Evolutionary conservation across 1,140 invertebrate genomes (phyloP), one percentile per base, ranked within the genome.

Genomic region (Chrysoperla carnea): DNA sequence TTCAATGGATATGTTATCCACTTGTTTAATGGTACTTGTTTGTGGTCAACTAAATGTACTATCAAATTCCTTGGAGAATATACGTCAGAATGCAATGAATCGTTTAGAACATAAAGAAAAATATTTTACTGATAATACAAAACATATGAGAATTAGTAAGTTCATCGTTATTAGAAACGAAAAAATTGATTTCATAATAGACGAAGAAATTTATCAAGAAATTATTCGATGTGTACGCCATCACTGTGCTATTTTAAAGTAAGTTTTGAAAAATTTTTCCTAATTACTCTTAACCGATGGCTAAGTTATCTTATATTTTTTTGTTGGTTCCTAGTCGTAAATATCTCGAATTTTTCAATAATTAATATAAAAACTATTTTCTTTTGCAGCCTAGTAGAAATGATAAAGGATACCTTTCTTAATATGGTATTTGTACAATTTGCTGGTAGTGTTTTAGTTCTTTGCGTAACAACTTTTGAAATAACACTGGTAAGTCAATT

Each of bases 391-490:
- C 53, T 48, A 39, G 39, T 53, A 1, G 42, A 46, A 33, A 36
- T 47, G n/a, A 42, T 55, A n/a, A 48, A 59, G 47, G 29, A 44
- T n/a, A 49, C 45, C 36, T 60, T 57, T 36, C 46, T 52, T 23
- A 37, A 17, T 29, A 45, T 52, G 38, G 44, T 54, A 1, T 47
- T 55, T 29, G 45, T 46, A 17, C 52, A 57, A 45, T 54, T 56
- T 38, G 39, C 44, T 4, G 51, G 48, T 15, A 55, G 54, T 45
- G 49, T 55, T 6, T 38, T 52, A 8, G 50, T 54, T n/a, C 48
- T 60, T 15, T 55, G 56, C 37, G 46, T 54, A 12, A 54, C 50
- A 9, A 52, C 52, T 37, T 48, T 55, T 28, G 51, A 54, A 44
- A 48, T 60, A 27, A 50, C 50, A n/a, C 35, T 57, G 38, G 58